Conservation (phyloP, 2,888 invertebrate genomes). For the Leptogaster cylindrica region DNA sequence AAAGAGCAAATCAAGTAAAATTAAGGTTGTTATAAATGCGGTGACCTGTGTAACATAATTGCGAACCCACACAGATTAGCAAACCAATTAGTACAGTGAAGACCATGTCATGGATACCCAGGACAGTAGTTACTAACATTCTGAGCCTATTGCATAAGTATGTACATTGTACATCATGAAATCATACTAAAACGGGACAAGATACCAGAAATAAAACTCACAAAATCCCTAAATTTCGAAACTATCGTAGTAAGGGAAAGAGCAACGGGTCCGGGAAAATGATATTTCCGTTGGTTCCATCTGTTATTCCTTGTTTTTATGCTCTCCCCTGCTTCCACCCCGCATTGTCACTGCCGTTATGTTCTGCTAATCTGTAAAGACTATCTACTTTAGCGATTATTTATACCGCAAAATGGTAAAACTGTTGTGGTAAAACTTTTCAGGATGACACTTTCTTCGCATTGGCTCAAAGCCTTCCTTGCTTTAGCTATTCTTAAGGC, state of each 20-base stretch:
- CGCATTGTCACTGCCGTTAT: constrained; percentile 9
- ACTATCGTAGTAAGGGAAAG: constrained; percentile 34
- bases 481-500: constrained; percentile 2
- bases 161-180: not conserved
- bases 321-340: constrained; percentile 17
- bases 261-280: constrained; percentile 36
- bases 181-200: too few species aligned
- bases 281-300: constrained; percentile 25
- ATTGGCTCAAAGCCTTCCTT: constrained; percentile 32
- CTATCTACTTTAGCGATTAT: constrained; percentile 43
- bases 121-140: not conserved
- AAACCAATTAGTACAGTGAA: too few species aligned
- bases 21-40: too few species aligned
- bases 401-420: constrained; percentile 44
- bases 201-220: constrained; percentile 39
- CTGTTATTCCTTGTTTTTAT: constrained; percentile 13
- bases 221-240: constrained; percentile 27
- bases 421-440: constrained; percentile 44
- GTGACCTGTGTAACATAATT: too few species aligned
- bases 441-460: constrained; percentile 39
- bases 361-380: constrained; percentile 39
- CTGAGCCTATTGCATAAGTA: too few species aligned
- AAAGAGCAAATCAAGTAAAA: too few species aligned
- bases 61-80: too few species aligned
- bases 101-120: too few species aligned